These are phyloP conservation scores for Leptothorax acervorum DNA, from an alignment of 2,888 invertebrate species.

Conservation along the genomic window DNA sequence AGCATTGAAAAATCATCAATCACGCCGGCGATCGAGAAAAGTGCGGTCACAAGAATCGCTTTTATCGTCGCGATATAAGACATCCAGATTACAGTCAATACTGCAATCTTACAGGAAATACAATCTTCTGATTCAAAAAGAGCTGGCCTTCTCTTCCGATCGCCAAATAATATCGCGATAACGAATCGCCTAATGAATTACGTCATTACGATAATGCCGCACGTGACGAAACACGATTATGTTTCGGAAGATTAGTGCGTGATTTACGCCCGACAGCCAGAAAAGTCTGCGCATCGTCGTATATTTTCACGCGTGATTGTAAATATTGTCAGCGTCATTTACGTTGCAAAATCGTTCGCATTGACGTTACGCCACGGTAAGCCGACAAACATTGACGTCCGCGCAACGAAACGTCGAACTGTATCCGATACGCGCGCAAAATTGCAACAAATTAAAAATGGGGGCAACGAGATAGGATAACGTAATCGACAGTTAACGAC, in stretches of 20 bases:
- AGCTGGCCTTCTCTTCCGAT: too few relatives aligned
- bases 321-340: slow-evolving; percentile 33
- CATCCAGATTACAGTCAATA: background rate
- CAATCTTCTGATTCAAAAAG: background rate
- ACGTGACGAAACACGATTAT: background rate
- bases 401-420: background rate
- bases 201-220: background rate
- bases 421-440: background rate
- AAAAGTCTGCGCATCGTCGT: background rate
- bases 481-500: slow-evolving; percentile 5
- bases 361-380: background rate
- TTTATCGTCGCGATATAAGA: slow-evolving; percentile 28
- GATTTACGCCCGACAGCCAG: background rate
- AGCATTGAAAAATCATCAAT: slow-evolving; percentile 22
- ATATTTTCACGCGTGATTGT: background rate
- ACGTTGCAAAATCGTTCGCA: slow-evolving; percentile 34
- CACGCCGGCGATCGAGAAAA: background rate
- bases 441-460: slow-evolving; percentile 7
- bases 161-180: background rate
- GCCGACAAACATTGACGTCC: slow-evolving; percentile 26
- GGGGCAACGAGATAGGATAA: background rate
- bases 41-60: background rate
- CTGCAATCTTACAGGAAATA: background rate
- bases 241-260: background rate
- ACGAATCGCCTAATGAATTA: background rate